Percentiles rank a stretch among this genome's conserved stretches.
Evolutionary conservation across 1,140 invertebrate genomes (phyloP).

Genomic region (Brachionus angularis): DNA sequence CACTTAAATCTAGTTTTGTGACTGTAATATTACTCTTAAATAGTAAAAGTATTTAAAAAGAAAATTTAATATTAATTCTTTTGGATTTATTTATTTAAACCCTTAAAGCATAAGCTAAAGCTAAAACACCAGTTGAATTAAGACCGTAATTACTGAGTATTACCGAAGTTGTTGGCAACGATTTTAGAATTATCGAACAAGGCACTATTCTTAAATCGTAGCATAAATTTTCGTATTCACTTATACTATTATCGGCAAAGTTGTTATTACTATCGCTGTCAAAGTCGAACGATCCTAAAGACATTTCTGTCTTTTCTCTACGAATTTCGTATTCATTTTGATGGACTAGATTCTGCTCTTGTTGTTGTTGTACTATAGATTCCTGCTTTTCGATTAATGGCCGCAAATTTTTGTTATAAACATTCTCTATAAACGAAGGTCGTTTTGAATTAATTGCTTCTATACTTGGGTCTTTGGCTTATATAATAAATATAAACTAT

Average conservation of each 20-base stretch:
- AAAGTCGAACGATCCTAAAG: slow-evolving; percentile 4
- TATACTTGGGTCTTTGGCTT: slow-evolving; percentile 36
- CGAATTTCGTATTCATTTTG: background rate
- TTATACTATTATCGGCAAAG: background rate
- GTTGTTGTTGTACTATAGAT: background rate
- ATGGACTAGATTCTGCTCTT: background rate
- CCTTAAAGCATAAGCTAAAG: slow-evolving; percentile 18
- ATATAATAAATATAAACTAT: no score
- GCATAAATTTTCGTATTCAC: slow-evolving; percentile 27
- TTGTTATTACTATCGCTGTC: background rate
- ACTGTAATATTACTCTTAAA: slow-evolving; percentile 43
- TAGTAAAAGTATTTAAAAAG: no score
- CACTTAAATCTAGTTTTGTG: slow-evolving; percentile 42
- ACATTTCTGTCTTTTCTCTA: slow-evolving; percentile 2
- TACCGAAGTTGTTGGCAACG: background rate
- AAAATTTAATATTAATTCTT: background rate
- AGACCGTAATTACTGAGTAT: slow-evolving; percentile 25
- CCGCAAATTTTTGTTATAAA: slow-evolving; percentile 31
- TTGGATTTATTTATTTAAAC: background rate
- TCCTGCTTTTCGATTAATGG: slow-evolving; percentile 10
- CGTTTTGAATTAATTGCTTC: slow-evolving; percentile 19
- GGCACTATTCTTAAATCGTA: slow-evolving; percentile 8
- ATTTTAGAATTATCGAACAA: slow-evolving; percentile 37
- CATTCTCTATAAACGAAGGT: slow-evolving; percentile 22
- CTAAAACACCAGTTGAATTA: slow-evolving; percentile 21